Conservation (phyloP, 2,797 vertebrate genomes). For the Rhinatrema bivittatum region DNA sequence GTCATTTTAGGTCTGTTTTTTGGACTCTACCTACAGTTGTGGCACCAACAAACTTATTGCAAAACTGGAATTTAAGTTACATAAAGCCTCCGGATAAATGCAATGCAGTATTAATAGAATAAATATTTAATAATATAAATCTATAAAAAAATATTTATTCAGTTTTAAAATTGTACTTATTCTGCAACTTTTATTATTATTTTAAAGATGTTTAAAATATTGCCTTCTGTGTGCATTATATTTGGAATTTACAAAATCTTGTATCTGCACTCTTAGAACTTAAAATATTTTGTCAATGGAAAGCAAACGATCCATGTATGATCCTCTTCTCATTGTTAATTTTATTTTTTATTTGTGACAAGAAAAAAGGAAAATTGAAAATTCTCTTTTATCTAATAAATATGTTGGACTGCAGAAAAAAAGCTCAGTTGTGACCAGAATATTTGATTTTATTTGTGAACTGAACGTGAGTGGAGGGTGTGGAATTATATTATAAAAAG, state of each 20-base stretch:
- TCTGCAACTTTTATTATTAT: no score
- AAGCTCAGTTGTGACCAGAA: constrained; percentile 30
- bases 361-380: constrained; percentile 27
- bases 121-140: no score
- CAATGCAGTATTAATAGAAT: no score
- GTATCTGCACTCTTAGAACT: constrained; percentile 29
- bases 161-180: no score
- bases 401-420: constrained; percentile 38
- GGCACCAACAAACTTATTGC: constrained; percentile 20
- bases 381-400: constrained; percentile 24
- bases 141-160: no score
- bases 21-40: constrained; percentile 32
- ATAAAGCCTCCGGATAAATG: no score
- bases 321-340: constrained; percentile 21
- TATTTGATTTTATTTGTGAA: constrained; percentile 39
- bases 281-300: constrained; percentile 18
- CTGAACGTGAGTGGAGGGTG: constrained; percentile 20
- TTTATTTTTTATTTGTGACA: constrained; percentile 10
- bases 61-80: no score
- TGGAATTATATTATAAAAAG: constrained; percentile 14
- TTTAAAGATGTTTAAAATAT: no score
- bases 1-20: constrained; percentile 42
- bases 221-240: constrained; percentile 28
- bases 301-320: constrained; percentile 16
- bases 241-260: constrained; percentile 25